These are phyloP conservation scores for Apaloderma vittatum DNA, from an alignment of 2,113 vertebrate genomes.

Conservation along the genomic window DNA sequence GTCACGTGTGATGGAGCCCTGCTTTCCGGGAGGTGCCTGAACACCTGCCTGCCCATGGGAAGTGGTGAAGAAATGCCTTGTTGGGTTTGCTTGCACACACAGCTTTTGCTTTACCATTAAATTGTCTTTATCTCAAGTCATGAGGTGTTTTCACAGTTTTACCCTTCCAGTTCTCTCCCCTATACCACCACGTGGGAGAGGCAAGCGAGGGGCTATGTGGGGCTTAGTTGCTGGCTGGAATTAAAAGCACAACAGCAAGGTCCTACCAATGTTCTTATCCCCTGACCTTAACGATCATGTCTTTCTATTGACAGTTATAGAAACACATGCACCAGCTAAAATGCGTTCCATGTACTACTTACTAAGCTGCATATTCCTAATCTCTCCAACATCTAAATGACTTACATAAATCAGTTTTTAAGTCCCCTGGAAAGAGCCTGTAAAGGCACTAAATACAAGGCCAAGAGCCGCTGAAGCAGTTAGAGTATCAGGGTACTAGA, in stretches of 20 bases:
- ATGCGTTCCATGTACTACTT: neutral
- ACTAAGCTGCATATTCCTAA: neutral
- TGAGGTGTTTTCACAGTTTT: neutral
- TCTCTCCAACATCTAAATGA: neutral
- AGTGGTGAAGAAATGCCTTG: neutral
- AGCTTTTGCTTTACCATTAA: neutral
- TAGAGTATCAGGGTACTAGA: neutral
- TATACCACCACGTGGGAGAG: neutral
- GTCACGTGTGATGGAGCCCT: accelerated
- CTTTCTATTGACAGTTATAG: neutral
- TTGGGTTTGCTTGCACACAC: neutral
- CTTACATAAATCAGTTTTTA: neutral
- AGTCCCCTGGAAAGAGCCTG: neutral
- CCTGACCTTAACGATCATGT: neutral
- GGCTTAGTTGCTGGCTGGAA: neutral
- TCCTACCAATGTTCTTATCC: neutral
- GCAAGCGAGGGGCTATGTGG: neutral
- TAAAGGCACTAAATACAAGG: neutral
- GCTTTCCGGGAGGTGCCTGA: neutral
- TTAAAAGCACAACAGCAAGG: neutral
- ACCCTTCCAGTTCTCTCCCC: neutral
- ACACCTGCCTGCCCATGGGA: neutral
- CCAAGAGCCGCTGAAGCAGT: neutral
- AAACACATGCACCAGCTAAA: neutral
- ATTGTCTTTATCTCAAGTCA: neutral